These are phyloP conservation scores for Drosophila paracracens DNA, from an alignment of 2,888 invertebrate species.

Conservation along the genomic window DNA sequence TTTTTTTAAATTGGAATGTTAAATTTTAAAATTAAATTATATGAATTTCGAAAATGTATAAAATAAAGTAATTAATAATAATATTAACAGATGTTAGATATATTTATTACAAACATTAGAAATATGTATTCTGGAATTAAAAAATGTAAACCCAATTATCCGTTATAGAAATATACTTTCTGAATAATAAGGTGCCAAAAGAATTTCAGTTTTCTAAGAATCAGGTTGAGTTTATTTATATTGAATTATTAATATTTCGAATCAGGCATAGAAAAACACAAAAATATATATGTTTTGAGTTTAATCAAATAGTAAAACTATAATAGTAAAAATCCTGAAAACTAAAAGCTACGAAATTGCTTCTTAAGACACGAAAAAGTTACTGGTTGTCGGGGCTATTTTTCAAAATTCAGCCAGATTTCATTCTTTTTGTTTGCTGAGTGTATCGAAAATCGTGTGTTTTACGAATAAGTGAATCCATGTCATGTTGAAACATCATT, in stretches of 20 bases:
- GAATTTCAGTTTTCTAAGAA: not conserved
- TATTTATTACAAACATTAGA: not conserved
- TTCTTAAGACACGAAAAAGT: not conserved
- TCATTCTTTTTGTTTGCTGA: not conserved
- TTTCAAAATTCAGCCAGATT: not conserved
- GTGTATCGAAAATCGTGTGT: slow-evolving; percentile 14
- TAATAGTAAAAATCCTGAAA: not conserved
- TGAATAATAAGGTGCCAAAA: not conserved
- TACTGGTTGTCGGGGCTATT: accelerated
- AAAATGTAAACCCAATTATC: not conserved
- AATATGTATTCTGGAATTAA: not conserved
- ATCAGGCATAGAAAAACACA: not conserved
- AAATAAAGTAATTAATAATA: no score
- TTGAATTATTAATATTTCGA: not conserved
- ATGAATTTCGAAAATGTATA: no score
- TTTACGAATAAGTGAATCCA: slow-evolving; percentile 2
- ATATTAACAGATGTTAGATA: not conserved
- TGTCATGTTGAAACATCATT: slow-evolving; percentile 57
- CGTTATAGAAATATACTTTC: not conserved
- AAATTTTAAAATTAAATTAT: not conserved
- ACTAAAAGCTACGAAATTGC: no score
- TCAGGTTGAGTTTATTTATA: not conserved
- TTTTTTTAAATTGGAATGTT: not conserved
- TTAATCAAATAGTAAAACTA: not conserved
- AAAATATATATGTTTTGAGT: not conserved